Base-by-base conservation (phyloP, 2,797 vertebrate species). In the Myiotriccus ornatus region DNA sequence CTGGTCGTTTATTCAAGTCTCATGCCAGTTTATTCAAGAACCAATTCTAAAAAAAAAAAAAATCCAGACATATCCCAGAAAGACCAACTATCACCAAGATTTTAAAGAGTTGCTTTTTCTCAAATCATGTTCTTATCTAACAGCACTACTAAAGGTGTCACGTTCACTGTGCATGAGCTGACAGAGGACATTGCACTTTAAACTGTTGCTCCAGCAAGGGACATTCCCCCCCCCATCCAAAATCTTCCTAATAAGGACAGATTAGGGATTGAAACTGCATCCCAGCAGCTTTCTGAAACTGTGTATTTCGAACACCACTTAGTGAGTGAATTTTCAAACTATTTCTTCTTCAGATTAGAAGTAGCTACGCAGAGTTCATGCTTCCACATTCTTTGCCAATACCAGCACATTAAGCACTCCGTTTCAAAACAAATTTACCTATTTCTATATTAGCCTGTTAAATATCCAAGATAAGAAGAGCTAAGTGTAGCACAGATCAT, bases 291-390 rank as follows among this genome's bases (percentile, higher is more conserved):
- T 81, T 30, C 37, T 47, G 12, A 50, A 68, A 43, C 24, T 49
- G n/a, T 70, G 43, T 81, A 55, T 88, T 84, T 78, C 71, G 47
- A 83, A 86, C 27, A 69, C 5, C 28, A 43, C 27, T 73, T 53
- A 22, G 32, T 5, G 4, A 84, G 60, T 17, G 24, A 75, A 83
- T 46, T 83, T 64, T 39, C 16, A 68, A 53, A 46, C 41, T 64
- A 53, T 78, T 90, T 86, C 74, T 76, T 84, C 56, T 84, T 68
- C 20, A 86, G 65, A 12, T 90, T 39, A 71, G 10, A 89, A 79
- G 62, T 22, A 62, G 56, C 39, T 87, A 94, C 59, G 50, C 65
- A 74, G 56, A 70, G 63, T 30, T 85, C 57, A 67, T 1, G n/a
- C 34, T 87, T 87, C 30, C 28, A 59, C 18, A 35, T 43, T 87